These are phyloP conservation scores for Rotaria sp. DNA, from an alignment of 2,888 invertebrate species.

Conservation along the genomic window DNA sequence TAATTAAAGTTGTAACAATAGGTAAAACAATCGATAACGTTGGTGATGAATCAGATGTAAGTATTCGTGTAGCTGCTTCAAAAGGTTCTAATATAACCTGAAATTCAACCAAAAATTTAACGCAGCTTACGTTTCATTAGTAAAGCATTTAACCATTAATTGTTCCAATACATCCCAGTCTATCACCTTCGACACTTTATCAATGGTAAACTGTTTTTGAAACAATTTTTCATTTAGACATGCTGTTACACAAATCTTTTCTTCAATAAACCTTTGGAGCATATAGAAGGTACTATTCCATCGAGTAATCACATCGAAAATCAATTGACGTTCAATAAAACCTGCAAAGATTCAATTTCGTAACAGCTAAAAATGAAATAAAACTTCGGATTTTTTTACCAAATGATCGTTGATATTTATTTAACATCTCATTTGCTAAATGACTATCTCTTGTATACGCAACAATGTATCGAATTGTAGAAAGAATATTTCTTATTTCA, in stretches of 20 bases:
- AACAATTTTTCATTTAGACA: background rate
- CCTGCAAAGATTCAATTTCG: too few relatives aligned
- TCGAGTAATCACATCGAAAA: background rate
- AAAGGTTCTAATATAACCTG: background rate
- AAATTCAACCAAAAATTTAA: background rate
- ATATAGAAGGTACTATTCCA: background rate
- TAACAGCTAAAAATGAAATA: too few relatives aligned
- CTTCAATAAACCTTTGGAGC: background rate
- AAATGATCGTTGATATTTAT: background rate
- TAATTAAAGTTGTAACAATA: background rate
- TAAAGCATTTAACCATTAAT: background rate
- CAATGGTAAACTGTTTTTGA: background rate
- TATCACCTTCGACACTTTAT: background rate
- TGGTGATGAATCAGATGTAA: background rate
- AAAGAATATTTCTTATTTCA: background rate
- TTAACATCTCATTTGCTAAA: background rate
- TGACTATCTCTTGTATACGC: background rate
- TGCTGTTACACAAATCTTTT: background rate
- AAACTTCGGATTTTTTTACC: too few relatives aligned
- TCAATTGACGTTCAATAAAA: background rate
- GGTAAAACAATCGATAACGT: background rate
- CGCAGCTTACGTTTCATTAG: background rate
- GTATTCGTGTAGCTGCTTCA: background rate
- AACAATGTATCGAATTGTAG: background rate
- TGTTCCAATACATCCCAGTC: background rate